Percentiles rank a stretch among this genome's conserved stretches.
Conservation (phyloP, 2,888 invertebrate species). For the Tachystola acroxantha region DNA sequence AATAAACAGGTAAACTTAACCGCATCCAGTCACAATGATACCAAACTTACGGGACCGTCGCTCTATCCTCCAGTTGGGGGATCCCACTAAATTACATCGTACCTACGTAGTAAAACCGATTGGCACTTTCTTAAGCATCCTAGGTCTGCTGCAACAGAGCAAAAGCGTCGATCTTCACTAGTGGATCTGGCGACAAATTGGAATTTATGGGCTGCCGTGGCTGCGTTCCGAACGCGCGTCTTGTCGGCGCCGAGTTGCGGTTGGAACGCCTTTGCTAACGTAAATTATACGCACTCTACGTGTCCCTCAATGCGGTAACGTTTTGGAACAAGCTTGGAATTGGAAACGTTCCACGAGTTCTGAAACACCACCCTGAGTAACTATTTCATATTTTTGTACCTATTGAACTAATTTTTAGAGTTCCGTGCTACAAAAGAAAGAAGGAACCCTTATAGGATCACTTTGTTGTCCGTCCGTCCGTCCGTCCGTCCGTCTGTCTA, state of each 20-base stretch:
- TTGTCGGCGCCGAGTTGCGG: slow-evolving; percentile 22
- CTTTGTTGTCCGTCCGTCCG: too few species aligned
- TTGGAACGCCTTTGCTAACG: slow-evolving; percentile 3
- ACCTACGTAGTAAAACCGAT: too few species aligned
- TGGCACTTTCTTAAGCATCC: background rate
- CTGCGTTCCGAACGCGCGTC: slow-evolving; percentile 24
- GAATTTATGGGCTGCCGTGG: slow-evolving; percentile 28
- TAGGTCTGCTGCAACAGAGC: slow-evolving; percentile 10
- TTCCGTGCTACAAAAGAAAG: too few species aligned
- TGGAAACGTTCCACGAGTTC: slow-evolving; percentile 1
- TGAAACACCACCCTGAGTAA: background rate
- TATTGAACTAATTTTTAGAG: background rate
- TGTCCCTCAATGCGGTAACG: slow-evolving; percentile 1
- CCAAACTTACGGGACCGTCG: too few species aligned
- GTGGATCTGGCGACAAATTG: slow-evolving; percentile 30
- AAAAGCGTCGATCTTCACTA: slow-evolving; percentile 30
- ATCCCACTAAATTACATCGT: too few species aligned
- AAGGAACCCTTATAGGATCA: too few species aligned
- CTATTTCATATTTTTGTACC: background rate
- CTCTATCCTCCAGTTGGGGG: too few species aligned
- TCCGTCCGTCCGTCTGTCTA: too few species aligned
- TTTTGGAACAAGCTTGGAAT: slow-evolving; percentile 1
- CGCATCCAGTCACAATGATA: too few species aligned
- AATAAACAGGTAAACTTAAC: too few species aligned
- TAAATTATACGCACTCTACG: slow-evolving; percentile 7